These are phyloP conservation scores for Bucorvus abyssinicus DNA, from an alignment of 2,797 vertebrate genomes.

Conservation along the genomic window DNA sequence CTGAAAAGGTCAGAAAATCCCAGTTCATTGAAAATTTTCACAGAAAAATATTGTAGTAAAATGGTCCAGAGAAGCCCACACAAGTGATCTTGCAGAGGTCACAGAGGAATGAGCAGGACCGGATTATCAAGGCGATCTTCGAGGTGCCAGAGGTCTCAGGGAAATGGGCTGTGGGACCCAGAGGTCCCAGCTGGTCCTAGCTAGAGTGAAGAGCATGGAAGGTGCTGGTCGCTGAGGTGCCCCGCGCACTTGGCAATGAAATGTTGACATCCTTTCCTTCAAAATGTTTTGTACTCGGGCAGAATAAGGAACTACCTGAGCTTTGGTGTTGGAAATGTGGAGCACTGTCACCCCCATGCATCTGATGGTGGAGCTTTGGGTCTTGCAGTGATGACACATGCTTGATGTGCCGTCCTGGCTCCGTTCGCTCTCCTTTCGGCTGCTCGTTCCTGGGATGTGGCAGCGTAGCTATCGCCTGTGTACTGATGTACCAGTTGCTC, in stretches of 20 bases:
- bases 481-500: background rate
- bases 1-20: background rate
- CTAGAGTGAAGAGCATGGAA: background rate
- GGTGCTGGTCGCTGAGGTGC: background rate
- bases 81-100: background rate
- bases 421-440: accelerated
- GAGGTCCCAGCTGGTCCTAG: background rate
- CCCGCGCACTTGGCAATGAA: background rate
- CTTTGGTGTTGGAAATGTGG: background rate
- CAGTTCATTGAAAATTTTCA: background rate
- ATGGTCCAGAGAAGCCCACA: background rate
- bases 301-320: background rate
- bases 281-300: accelerated
- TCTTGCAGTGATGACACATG: background rate
- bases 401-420: background rate
- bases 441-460: background rate
- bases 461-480: background rate
- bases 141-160: background rate
- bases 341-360: background rate
- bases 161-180: background rate
- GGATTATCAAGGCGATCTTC: background rate
- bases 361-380: background rate
- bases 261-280: background rate
- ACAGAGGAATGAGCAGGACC: background rate
- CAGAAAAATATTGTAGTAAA: background rate